Percentiles rank a stretch among this genome's conserved stretches.
Conservation (phyloP, 2,797 vertebrate species). For the Lophius americanus region DNA sequence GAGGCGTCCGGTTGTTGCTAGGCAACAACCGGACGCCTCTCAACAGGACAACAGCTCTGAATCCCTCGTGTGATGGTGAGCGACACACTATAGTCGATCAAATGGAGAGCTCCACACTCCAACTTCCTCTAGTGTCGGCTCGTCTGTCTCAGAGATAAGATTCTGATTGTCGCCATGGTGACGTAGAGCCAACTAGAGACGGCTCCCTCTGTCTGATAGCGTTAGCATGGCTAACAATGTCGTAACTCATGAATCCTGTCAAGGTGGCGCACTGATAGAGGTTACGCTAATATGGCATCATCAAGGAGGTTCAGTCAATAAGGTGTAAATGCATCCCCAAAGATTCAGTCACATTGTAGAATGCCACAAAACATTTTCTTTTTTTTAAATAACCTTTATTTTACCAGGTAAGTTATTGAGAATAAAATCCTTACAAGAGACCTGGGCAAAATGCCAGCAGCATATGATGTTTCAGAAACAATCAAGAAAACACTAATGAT, state of each 20-base stretch:
- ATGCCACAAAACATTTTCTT: too few species aligned
- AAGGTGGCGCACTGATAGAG: not conserved
- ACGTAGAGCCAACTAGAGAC: not conserved
- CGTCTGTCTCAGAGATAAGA: too few species aligned
- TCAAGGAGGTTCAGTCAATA: not conserved
- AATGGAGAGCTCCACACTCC: not conserved
- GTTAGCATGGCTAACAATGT: not conserved
- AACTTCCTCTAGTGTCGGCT: too few species aligned
- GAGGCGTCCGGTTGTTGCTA: constrained; percentile 73
- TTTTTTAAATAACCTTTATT: too few species aligned
- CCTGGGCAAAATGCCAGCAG: too few species aligned
- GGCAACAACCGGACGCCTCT: constrained; percentile 44
- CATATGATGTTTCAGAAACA: too few species aligned
- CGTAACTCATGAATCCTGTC: not conserved
- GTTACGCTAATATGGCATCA: not conserved
- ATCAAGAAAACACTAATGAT: too few species aligned
- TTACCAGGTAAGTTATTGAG: too few species aligned
- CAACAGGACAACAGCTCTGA: constrained; percentile 46
- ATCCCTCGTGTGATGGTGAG: constrained; percentile 13
- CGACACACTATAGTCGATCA: not conserved
- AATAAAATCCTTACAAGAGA: too few species aligned
- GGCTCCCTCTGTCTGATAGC: not conserved
- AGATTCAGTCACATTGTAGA: not conserved
- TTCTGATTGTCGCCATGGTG: not conserved
- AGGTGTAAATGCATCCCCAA: not conserved